Evolutionary conservation across 1,140 invertebrate genomes (phyloP).

Genomic region (Magallana ariakensis): DNA sequence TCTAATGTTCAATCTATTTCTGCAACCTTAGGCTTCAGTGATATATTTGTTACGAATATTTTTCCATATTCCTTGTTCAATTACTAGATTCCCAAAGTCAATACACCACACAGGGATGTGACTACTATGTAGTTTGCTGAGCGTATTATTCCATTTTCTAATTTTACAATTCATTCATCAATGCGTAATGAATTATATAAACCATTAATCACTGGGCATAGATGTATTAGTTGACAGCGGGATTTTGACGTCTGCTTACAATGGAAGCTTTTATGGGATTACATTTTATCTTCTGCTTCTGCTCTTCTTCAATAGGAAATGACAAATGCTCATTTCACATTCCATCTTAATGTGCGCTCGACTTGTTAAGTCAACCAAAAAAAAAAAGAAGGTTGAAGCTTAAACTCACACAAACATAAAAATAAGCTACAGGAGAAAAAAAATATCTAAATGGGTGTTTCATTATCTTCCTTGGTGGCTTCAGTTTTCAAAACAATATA

Average conservation of each 20-base stretch:
- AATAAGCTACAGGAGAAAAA: not conserved
- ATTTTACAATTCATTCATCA: slow-evolving; percentile 39
- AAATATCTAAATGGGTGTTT: not conserved
- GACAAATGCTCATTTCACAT: slow-evolving; percentile 34
- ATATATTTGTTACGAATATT: no score
- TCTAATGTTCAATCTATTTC: no score
- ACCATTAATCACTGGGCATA: slow-evolving; percentile 10
- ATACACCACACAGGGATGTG: not conserved
- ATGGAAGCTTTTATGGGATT: slow-evolving; percentile 20
- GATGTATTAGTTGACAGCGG: slow-evolving; percentile 32
- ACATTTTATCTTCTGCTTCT: slow-evolving; percentile 36
- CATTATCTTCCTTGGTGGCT: not conserved
- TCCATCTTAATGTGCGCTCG: slow-evolving; percentile 14
- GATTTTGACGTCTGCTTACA: slow-evolving; percentile 18
- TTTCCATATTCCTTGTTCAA: slow-evolving; percentile 4
- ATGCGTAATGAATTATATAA: slow-evolving; percentile 30
- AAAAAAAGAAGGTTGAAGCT: not conserved
- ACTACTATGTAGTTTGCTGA: not conserved
- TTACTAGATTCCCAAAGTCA: not conserved
- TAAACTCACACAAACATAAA: not conserved
- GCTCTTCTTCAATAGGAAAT: slow-evolving; percentile 18
- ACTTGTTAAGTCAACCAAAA: slow-evolving; percentile 33
- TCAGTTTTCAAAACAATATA: not conserved
- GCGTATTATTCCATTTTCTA: slow-evolving; percentile 18
- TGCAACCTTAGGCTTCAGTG: no score